These are phyloP conservation scores for Orbicella faveolata DNA, from an alignment of 64 coral and sea anemone species.

Conservation along the genomic window DNA sequence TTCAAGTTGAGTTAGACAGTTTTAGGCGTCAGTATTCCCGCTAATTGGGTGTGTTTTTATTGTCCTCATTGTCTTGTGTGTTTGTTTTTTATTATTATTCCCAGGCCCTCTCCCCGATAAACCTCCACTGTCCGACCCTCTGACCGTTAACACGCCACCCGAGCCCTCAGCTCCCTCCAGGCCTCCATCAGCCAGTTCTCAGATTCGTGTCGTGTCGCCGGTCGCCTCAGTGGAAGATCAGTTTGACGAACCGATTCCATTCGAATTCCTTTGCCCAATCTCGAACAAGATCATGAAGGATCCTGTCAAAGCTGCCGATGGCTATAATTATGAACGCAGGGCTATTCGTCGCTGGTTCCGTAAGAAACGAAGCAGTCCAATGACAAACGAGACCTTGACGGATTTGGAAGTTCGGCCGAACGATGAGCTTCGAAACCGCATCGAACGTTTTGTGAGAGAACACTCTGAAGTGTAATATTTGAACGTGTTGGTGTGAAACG, in stretches of 20 bases:
- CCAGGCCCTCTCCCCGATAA: slow-evolving; percentile 87
- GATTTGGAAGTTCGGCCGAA: slow-evolving; percentile 57
- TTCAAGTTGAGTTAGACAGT: neutral
- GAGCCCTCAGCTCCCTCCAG: slow-evolving; percentile 40
- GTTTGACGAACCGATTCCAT: slow-evolving; percentile 72
- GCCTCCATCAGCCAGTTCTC: neutral
- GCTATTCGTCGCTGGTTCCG: slow-evolving; percentile 79
- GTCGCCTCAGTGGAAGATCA: neutral
- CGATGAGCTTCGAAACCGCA: slow-evolving; percentile 48
- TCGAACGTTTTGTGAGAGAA: slow-evolving; percentile 13
- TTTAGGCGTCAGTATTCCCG: too few relatives aligned
- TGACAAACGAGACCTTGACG: slow-evolving; percentile 69
- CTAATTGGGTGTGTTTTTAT: too few relatives aligned
- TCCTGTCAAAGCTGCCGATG: slow-evolving; percentile 72
- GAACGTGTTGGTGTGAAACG: neutral
- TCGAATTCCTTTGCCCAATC: slow-evolving; percentile 86
- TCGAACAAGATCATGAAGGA: slow-evolving; percentile 80
- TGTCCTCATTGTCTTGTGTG: neutral
- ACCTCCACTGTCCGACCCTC: slow-evolving; percentile 41
- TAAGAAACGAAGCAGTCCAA: slow-evolving; percentile 72
- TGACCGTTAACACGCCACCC: slow-evolving; percentile 22
- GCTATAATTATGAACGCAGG: slow-evolving; percentile 76
- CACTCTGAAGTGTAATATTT: slow-evolving; percentile 29
- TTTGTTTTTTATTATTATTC: too few relatives aligned
- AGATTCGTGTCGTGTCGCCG: slow-evolving; percentile 13